Evolutionary conservation across 2,113 vertebrate species (phyloP), one percentile per base, ranked within the genome.

Genomic region (Dissostichus mawsoni): DNA sequence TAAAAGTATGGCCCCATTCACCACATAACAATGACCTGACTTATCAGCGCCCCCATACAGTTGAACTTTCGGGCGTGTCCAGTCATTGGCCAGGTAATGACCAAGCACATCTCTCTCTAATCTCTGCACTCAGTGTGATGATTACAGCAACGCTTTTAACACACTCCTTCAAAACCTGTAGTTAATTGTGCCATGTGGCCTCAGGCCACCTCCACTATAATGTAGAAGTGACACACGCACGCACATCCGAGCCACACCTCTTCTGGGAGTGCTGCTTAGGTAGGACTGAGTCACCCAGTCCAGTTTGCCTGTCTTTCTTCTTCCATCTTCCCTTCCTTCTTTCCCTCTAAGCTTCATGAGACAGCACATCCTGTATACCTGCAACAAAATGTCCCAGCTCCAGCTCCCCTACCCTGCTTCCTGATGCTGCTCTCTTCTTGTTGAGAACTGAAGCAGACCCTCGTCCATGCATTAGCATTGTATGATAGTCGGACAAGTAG

Each of bases 231-330:
- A 47, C 33, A 44, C 48, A 45, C 44, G 45, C 44, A 55, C 71
- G 65, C 57, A 79, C 57, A 53, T 29, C 70, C 0, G 33, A 72
- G 81, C 69, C 90, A 87, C 90, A 82, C 91, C 92, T 87, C 76
- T 86, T 72, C 52, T 76, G 63, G 89, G 86, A 87, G 90, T 88
- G 90, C 78, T 91, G 78, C 52, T 82, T 69, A 88, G 76, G 78
- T 87, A 85, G 55, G 58, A 73, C 80, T 94, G 90, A 94, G 84
- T 94, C 90, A 93, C 77, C 59, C 69, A 67, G 71, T 70, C 64
- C 72, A 71, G 75, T 81, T 62, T 16, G 73, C 67, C 74, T 62
- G 47, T 71, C 48, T 86, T 17, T 18, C 63, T 56, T 41, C 36
- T 81, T 67, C 50, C 70, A 18, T 58, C 69, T 71, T 77, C 47